phyloP scores from a whole-genome alignment of 2,113 vertebrate genomes.

The Odocoileus virginianus region DNA sequence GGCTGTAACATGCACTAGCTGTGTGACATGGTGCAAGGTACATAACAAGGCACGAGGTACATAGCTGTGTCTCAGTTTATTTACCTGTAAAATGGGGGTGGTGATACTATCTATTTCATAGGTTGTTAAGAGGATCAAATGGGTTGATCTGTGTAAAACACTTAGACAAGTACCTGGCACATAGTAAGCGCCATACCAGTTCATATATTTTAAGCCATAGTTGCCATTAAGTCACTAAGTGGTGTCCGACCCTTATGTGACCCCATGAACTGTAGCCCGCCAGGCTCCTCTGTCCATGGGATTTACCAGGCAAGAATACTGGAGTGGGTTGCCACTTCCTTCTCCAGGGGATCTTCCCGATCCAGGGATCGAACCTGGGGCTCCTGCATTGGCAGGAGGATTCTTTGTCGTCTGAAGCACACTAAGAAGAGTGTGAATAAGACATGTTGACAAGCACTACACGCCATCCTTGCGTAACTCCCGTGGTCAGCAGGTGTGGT shows the following conservation, averaged over 20 bases:
- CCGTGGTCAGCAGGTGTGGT: background rate
- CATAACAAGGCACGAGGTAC: background rate
- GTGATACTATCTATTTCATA: background rate
- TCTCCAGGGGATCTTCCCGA: background rate
- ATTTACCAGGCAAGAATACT: background rate
- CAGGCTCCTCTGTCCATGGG: background rate
- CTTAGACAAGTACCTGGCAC: background rate
- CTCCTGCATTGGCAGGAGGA: background rate
- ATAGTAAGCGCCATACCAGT: background rate
- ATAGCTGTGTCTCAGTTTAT: background rate
- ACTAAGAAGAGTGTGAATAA: background rate
- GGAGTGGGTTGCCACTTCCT: background rate
- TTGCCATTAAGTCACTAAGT: background rate
- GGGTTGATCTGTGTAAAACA: background rate
- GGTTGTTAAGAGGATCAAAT: background rate
- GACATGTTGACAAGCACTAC: background rate
- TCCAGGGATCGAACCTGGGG: background rate
- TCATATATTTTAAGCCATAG: background rate
- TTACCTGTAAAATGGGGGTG: background rate
- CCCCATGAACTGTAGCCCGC: background rate
- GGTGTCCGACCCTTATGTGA: background rate
- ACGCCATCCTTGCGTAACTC: background rate
- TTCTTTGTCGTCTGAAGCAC: background rate
- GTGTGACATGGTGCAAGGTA: background rate
- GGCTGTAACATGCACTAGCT: background rate